Conservation (phyloP, 2,113 vertebrate genomes). For the Cyphomyrus discorhynchus region DNA sequence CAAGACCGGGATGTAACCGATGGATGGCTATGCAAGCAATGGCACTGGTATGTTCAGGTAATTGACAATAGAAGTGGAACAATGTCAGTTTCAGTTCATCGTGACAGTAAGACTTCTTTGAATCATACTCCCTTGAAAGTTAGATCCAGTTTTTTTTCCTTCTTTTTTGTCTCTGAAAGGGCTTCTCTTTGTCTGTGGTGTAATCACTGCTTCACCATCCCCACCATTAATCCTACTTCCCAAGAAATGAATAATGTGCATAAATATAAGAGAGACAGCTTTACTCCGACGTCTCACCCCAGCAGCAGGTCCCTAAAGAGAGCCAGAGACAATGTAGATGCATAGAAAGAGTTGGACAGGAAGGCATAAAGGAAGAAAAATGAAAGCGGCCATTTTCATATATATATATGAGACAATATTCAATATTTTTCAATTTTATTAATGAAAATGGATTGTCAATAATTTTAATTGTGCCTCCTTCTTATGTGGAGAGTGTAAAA, state of each 20-base stretch:
- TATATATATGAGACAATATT: not conserved
- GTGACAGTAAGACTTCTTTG: not conserved
- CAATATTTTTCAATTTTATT: not conserved
- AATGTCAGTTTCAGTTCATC: not conserved
- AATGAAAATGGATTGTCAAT: not conserved
- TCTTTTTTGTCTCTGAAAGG: not conserved
- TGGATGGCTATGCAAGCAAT: not conserved
- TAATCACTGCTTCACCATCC: constrained; percentile 9
- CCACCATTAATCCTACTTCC: not conserved
- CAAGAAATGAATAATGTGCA: constrained; percentile 4
- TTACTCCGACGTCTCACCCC: not conserved
- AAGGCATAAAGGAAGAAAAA: constrained; percentile 22
- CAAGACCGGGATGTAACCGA: no score
- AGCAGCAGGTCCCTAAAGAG: not conserved
- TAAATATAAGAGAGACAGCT: constrained; percentile 11
- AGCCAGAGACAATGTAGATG: not conserved
- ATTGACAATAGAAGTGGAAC: not conserved
- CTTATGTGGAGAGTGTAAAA: not conserved
- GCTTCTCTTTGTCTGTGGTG: not conserved
- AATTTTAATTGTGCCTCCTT: not conserved
- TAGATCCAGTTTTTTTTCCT: not conserved
- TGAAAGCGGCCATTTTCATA: not conserved
- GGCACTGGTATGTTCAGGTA: not conserved
- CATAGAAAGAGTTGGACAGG: constrained; percentile 7
- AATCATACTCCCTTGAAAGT: not conserved